These are phyloP conservation scores for Strigops habroptila DNA, from an alignment of 2,113 vertebrate species.

Conservation along the genomic window DNA sequence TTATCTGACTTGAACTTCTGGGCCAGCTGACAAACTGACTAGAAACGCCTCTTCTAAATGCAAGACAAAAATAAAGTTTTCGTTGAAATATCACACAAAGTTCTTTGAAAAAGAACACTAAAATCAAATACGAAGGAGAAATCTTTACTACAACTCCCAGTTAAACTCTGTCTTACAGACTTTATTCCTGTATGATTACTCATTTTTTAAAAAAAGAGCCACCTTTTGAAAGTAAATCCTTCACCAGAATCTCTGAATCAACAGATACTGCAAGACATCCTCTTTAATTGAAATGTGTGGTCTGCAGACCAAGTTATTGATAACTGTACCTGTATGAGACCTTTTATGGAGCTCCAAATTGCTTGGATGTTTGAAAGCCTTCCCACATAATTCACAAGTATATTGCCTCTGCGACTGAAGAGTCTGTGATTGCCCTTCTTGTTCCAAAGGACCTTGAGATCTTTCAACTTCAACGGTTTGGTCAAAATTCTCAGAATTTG, in stretches of 20 bases:
- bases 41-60: neutral
- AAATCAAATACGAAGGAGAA: neutral
- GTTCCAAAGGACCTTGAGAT: neutral
- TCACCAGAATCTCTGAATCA: neutral
- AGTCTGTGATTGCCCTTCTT: slow-evolving; percentile 58
- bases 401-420: slow-evolving; percentile 80
- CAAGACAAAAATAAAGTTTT: neutral
- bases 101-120: neutral
- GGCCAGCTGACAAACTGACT: neutral
- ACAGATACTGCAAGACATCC: neutral
- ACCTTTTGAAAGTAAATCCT: neutral
- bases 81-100: neutral
- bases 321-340: slow-evolving; percentile 90
- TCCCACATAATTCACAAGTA: slow-evolving; percentile 88
- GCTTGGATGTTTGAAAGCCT: slow-evolving; percentile 96
- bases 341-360: slow-evolving; percentile 96
- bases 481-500: slow-evolving; percentile 20
- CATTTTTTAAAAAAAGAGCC: neutral
- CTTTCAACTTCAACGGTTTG: slow-evolving; percentile 22
- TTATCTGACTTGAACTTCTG: neutral
- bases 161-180: neutral
- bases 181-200: neutral
- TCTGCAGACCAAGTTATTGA: neutral
- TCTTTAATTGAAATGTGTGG: neutral
- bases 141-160: neutral